Conservation (phyloP, 1,140 invertebrate species). For the Thaumatotibia leucotreta region DNA sequence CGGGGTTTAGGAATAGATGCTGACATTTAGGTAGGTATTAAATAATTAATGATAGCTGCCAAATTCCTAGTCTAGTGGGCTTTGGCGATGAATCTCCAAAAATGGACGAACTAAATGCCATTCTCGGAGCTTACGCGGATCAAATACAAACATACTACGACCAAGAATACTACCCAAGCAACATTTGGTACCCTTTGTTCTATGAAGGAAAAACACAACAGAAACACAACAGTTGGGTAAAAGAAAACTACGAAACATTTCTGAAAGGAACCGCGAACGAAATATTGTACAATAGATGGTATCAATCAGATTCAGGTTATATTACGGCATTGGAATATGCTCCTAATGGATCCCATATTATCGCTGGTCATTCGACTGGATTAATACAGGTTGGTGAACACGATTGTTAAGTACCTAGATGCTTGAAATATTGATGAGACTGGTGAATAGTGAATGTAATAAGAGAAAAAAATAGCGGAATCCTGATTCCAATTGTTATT, state of each 20-base stretch:
- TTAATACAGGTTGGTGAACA: constrained; percentile 50
- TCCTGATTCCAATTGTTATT: too few species aligned
- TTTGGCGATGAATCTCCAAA: constrained; percentile 3
- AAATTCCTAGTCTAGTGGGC: constrained; percentile 46
- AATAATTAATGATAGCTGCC: too few species aligned
- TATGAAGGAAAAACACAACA: constrained; percentile 28
- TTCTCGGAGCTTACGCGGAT: constrained; percentile 39
- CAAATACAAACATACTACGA: constrained; percentile 41
- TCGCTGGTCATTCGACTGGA: constrained; percentile 59
- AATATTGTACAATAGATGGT: constrained; percentile 55
- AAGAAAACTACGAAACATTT: constrained; percentile 47
- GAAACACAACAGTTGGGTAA: constrained; percentile 40
- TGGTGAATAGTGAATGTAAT: not conserved
- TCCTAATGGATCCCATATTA: constrained; percentile 47
- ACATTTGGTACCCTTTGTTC: constrained; percentile 59
- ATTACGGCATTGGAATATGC: constrained; percentile 52
- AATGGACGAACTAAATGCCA: constrained; percentile 39
- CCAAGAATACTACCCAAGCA: constrained; percentile 33
- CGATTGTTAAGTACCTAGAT: not conserved
- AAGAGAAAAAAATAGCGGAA: not conserved
- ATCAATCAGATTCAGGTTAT: constrained; percentile 45
- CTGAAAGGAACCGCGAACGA: constrained; percentile 48
- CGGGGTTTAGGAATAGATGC: not conserved
- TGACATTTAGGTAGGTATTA: constrained; percentile 15
- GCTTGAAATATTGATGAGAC: not conserved